Evolutionary conservation across 1,140 invertebrate species (phyloP), one percentile per base, ranked within the genome.

Genomic region (Chironomus striatipennis): DNA sequence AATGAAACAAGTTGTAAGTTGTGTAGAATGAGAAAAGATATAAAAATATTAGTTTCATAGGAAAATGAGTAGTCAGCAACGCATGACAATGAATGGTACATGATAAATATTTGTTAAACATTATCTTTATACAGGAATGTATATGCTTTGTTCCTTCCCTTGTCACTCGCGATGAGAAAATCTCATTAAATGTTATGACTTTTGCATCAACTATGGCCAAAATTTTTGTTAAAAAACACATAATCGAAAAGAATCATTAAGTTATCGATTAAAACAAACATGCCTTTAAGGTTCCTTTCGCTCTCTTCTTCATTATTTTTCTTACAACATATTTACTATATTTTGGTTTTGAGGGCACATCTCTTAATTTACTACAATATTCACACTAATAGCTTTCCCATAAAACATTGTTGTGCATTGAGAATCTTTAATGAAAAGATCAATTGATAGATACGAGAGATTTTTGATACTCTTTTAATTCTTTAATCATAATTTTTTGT

Each of bases 251-350:
- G 12, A 57, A n/a, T 70, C 65, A 70, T 70, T 70, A 21, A 70
- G 18, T 70, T 70, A 70, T 70, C 65, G 65, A 70, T 70, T 70
- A 70, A 70, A 70, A 70, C 65, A 70, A 70, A 70, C 65, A 70
- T 70, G 65, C 65, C 64, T 70, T 10, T 18, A 20, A 70, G 65
- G 17, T 57, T n/a, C 9, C 20, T 18, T 18, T 70, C 4, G 12
- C 43, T 57, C 47, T 57, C 47, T 57, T 15, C 12, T n/a, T 57
- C 43, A 34, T 34, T 34, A 34, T 34, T 2, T 34, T 34, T 34
- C 24, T 34, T 34, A 34, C 24, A 34, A 34, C 24, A 34, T 34
- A 34, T 34, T 34, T 5, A 34, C 24, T 2, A 34, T 34, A 34
- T 34, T 34, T 34, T 5, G 24, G 24, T 5, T 47, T 47, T 12